A percentile compares a stretch with the other conserved stretches of the same genome.
Conservation (phyloP, 2,888 invertebrate genomes). For the Elysia crispata region DNA sequence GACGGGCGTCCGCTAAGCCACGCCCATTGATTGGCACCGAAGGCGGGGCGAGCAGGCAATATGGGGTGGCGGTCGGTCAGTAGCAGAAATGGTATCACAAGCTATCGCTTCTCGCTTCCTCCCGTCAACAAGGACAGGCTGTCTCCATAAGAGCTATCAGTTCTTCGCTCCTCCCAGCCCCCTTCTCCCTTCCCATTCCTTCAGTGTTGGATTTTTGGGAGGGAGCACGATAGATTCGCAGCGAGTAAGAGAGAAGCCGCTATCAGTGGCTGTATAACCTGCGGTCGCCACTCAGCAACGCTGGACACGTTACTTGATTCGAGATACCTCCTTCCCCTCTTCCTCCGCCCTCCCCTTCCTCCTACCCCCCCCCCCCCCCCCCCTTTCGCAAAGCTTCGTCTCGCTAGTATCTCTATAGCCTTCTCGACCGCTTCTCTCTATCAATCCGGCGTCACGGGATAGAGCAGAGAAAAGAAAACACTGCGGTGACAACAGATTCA, state of each 20-base stretch:
- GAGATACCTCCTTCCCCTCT: neutral
- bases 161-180: conserved; percentile 42
- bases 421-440: neutral
- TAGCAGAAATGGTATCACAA: neutral
- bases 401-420: neutral
- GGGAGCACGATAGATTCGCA: neutral
- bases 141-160: conserved; percentile 40
- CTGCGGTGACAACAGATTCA: neutral
- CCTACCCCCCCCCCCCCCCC: neutral
- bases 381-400: neutral
- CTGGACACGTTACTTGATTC: neutral
- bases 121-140: conserved; percentile 20
- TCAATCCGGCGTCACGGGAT: neutral
- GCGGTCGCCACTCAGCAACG: too few species aligned
- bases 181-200: neutral
- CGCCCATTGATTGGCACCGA: neutral
- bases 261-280: too few species aligned
- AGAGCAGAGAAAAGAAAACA: neutral
- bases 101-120: conserved; percentile 26
- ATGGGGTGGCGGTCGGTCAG: conserved; percentile 11
- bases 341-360: neutral
- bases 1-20: neutral
- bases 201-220: neutral
- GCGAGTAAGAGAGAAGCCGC: too few species aligned
- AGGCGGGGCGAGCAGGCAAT: conserved; percentile 25